Base-by-base conservation (phyloP, 2,888 invertebrate genomes). In the Apamea anceps region DNA sequence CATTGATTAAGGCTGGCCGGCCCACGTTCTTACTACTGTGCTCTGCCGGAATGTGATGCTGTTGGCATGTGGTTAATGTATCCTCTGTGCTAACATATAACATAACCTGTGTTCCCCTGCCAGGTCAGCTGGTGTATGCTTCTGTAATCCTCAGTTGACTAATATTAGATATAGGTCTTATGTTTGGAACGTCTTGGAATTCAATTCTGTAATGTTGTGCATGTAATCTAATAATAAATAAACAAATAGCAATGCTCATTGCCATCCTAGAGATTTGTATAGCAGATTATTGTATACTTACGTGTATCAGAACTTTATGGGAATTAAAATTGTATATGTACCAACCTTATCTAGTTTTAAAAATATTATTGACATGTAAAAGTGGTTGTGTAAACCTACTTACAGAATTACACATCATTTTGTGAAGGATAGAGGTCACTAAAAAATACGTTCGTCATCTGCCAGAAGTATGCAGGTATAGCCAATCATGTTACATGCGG, bases 401-500 rank as follows among this genome's bases (percentile, higher is more conserved):
- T 25, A 32, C 5, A 51, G 13, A 32, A 32, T 51, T 54, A 54
- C 10, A 32, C 32, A 54, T 51, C 0, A 51, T 54, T 54, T 25
- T 25, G 32, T 54, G 51, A 32, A 15, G 32, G 32, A 51, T 45
- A 45, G 18, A 15, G 15, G 57, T n/a, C 12, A 54, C 12, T 54
- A 25, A 37, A 37, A 37, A 37, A 37, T 60, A 72, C 12, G 18
- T 18, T n/a, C 18, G 62, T 37, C 51, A 42, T 67, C n/a, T 70
- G 37, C 32, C 42, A 37, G 57, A 62, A 37, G 42, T 21, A 75
- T 72, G 67, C 90, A 87, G 90, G 86, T 90, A 85, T 81, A 81
- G 74, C 73, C 85, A 87, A 87, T 88, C 85, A 88, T 89, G 84
- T 82, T 72, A 75, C 79, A 88, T 90, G 90, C 85, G 91, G 79